Evolutionary conservation across 2,888 invertebrate genomes (phyloP).

Genomic region (Nephrocerus scutellatus): DNA sequence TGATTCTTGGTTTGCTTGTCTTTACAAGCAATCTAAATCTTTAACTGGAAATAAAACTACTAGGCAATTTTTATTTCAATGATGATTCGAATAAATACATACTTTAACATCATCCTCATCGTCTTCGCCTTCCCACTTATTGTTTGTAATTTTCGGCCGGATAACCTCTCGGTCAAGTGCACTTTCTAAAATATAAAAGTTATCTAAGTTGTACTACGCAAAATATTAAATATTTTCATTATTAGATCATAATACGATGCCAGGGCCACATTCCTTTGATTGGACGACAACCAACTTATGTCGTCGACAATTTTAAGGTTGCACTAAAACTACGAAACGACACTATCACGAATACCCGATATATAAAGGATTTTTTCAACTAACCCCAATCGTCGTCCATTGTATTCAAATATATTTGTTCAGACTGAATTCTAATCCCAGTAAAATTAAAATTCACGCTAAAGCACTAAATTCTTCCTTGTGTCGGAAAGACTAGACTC

Average conservation of each 20-base stretch:
- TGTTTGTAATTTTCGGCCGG: constrained; percentile 58
- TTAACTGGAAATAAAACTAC: neutral
- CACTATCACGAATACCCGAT: constrained; percentile 27
- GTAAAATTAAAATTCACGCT: too few species aligned
- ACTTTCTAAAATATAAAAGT: constrained; percentile 33
- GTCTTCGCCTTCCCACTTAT: constrained; percentile 85
- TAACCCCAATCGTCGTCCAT: constrained; percentile 71
- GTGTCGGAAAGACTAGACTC: too few species aligned
- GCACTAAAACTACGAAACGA: too few species aligned
- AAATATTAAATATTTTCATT: constrained; percentile 14
- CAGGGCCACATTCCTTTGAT: too few species aligned
- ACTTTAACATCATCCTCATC: constrained; percentile 83
- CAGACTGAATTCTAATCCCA: too few species aligned
- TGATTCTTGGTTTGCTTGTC: neutral
- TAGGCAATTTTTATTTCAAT: neutral
- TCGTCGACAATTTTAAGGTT: too few species aligned
- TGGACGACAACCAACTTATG: too few species aligned
- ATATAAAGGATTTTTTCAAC: constrained; percentile 31
- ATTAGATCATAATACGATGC: neutral
- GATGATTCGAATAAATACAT: constrained; percentile 16
- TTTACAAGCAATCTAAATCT: neutral
- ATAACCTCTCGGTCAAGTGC: constrained; percentile 55
- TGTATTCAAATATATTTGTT: too few species aligned
- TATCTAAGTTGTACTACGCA: constrained; percentile 14
- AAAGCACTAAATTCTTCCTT: too few species aligned